Base-by-base conservation (phyloP, 2,797 vertebrate genomes). In the Pteronotus mesoamericanus region DNA sequence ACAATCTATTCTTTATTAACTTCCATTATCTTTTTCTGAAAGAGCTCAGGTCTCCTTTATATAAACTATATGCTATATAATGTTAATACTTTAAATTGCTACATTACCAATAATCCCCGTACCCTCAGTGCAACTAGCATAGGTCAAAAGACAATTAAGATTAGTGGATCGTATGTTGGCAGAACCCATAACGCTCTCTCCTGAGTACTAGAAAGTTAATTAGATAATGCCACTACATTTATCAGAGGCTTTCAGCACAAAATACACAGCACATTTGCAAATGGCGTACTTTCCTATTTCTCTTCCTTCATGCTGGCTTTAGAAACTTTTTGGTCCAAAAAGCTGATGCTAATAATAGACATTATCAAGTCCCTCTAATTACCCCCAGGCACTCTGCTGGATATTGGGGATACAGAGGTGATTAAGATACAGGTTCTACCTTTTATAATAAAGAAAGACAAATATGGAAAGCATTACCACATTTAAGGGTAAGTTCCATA, bases 71-170 rank as follows among this genome's bases (percentile, higher is more conserved):
- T 29, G 10, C 22, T 86, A n/a, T 51, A 61, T 71, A 90, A 71
- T 78, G 46, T 39, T 92, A 95, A 84, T 71, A 75, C 37, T 91
- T 94, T 55, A 97, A 96, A 84, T 12, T 74, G 29, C 37, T 79
- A 19, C 8, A 55, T 91, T 94, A 44, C 53, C 77, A 89, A 39
- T 18, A 91, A 59, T 85, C n/a, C 51, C 64, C 9, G 29, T 95
- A 69, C 59, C 24, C 34, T 89, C 77, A 86, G 19, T 82, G 57
- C 32, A 96, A 78, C 84, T 89, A 78, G 34, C 93, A 92, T 26
- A 96, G 94, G 86, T 96, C 95, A 98, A 96, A 94, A 96, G 86
- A 86, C 86, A 97, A 97, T 95, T 96, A 94, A 96, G 66, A 95
- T 95, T 95, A 96, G 92, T 97, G 0, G 3, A 75, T 82, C 66